Evolutionary conservation across 2,888 invertebrate species (phyloP).

Genomic region (Yponomeuta sedellus): DNA sequence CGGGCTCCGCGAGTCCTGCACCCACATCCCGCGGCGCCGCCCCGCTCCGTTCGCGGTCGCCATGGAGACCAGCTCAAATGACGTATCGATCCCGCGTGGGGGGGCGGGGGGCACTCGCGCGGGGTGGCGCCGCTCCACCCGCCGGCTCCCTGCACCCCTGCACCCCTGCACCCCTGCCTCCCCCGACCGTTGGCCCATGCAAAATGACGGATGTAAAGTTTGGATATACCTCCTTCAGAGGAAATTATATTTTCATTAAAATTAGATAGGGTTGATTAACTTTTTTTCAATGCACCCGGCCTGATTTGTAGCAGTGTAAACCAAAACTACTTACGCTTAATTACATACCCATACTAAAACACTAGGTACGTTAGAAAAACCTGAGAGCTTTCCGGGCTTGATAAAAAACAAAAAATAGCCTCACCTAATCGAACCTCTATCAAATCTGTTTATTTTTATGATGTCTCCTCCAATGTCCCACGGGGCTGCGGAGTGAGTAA

Average conservation of each 20-base stretch:
- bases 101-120: conserved; percentile 44
- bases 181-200: conserved; percentile 76
- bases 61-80: conserved; percentile 77
- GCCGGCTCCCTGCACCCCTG: conserved; percentile 41
- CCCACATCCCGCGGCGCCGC: conserved; percentile 67
- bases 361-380: too few relatives aligned
- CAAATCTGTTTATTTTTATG: background rate
- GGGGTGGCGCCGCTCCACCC: conserved; percentile 72
- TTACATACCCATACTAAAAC: too few relatives aligned
- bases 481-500: background rate
- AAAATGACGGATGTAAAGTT: conserved; percentile 77
- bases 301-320: too few relatives aligned
- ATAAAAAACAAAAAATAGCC: background rate
- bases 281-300: conserved; percentile 32
- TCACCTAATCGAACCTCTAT: background rate
- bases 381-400: too few relatives aligned
- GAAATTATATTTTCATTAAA: conserved; percentile 74
- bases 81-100: conserved; percentile 75
- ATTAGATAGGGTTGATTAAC: conserved; percentile 62
- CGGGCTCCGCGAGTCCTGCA: conserved; percentile 58
- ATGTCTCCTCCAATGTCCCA: background rate
- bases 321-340: too few relatives aligned
- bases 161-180: conserved; percentile 43
- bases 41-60: conserved; percentile 72
- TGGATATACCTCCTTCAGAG: conserved; percentile 72